Conservation (phyloP, 2,797 vertebrate species). For the Pantherophis alleghaniensis region DNA sequence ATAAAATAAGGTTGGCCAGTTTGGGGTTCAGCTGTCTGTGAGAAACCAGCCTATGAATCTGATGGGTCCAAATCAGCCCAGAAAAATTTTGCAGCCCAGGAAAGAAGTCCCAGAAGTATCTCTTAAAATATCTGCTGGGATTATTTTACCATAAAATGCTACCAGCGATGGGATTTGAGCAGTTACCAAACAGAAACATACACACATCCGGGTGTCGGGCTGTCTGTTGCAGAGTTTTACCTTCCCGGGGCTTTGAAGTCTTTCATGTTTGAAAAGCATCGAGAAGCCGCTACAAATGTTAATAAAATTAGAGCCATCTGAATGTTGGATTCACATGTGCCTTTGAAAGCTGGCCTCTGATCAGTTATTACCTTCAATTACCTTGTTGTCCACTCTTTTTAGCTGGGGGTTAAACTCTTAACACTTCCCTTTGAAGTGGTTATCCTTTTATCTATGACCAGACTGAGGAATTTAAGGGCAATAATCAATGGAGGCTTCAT, state of each 20-base stretch:
- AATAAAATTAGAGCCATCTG: constrained; percentile 96
- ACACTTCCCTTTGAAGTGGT: constrained; percentile 96
- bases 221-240: constrained; percentile 68
- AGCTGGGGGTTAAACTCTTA: constrained; percentile 95
- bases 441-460: constrained; percentile 98
- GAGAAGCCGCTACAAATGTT: constrained; percentile 88
- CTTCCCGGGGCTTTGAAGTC: constrained; percentile 75
- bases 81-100: neutral
- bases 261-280: constrained; percentile 73
- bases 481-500: constrained; percentile 91
- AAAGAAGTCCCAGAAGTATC: neutral
- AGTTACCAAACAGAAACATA: neutral
- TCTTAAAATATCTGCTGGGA: neutral
- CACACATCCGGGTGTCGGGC: constrained; percentile 60
- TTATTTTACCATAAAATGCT: neutral
- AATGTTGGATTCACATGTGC: constrained; percentile 79
- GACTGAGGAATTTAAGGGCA: constrained; percentile 94
- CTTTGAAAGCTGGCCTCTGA: constrained; percentile 85
- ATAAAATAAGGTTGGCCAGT: neutral
- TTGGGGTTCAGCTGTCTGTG: neutral
- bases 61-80: neutral
- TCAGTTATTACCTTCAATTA: constrained; percentile 96
- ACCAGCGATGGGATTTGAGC: neutral
- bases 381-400: constrained; percentile 90
- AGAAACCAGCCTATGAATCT: neutral